Base-by-base conservation (phyloP, 2,797 vertebrate genomes). In the Synanceia verrucosa region DNA sequence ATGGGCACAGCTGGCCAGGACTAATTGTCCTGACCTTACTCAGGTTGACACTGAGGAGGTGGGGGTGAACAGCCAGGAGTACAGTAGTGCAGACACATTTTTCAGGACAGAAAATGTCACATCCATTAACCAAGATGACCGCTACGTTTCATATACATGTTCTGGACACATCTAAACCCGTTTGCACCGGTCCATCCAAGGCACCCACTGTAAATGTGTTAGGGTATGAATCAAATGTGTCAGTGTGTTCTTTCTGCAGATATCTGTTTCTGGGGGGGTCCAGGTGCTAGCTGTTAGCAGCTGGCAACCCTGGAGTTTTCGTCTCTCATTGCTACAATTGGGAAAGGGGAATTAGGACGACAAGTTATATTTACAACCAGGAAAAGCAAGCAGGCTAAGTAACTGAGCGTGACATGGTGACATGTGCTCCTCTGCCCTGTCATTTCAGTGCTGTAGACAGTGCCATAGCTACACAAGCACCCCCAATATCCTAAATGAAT, bases 21-120 rank as follows among this genome's bases (percentile, higher is more conserved):
- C 65, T 85, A 67, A 85, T 76, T 82, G 63, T 74, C 55, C 55
- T 73, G 81, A 88, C 87, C 85, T 89, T 88, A 70, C 43, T 62
- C 51, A 61, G 62, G 77, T 53, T 80, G 66, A 75, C 60, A 47
- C 1, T 48, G 44, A 80, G 66, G 44, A 59, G 63, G 52, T 1
- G 48, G 29, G 39, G 12, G 6, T 5, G 19, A 48, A 16, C 23
- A 48, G 24, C 13, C 29, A 11, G 50, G 10, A 19, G 21, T 18
- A 23, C 13, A 26, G 28, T 26, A 12, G 13, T 6, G 4, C 1
- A 1, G 47, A 56, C 10, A 53, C 6, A 29, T 67, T 39, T 46
- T 75, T 57, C 57, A 83, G 68, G 61, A 21, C 4, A 6, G 37
- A 44, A 74, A 89, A 88, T 82, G 64, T 76, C 64, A 37, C 33